Evolutionary conservation across 2,797 vertebrate species (phyloP).

Genomic region (Manis crassicaudata): DNA sequence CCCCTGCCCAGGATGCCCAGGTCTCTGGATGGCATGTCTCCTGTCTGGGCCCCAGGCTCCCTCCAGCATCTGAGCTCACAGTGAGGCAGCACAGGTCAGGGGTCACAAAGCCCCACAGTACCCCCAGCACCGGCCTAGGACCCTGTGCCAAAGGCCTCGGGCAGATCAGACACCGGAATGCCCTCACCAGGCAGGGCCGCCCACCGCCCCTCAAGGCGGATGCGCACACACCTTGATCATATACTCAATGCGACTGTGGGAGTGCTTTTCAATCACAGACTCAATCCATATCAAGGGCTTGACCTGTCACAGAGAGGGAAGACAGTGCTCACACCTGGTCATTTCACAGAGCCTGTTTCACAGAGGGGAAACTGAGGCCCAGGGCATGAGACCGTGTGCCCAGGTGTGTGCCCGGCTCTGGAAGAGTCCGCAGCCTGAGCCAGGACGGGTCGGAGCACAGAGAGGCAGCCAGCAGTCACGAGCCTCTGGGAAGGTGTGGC

Average conservation of each 20-base stretch:
- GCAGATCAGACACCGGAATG: neutral
- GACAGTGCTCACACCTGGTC: accelerated
- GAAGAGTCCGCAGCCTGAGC: neutral
- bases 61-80: neutral
- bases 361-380: neutral
- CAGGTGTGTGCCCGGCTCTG: neutral
- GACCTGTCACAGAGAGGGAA: constrained; percentile 86
- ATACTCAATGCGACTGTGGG: constrained; percentile 99
- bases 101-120: neutral
- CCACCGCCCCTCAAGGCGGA: accelerated
- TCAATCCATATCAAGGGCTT: constrained; percentile 99
- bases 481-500: neutral
- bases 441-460: neutral
- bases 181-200: accelerated
- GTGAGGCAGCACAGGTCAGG: no score
- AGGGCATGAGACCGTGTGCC: neutral
- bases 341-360: neutral
- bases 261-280: constrained; percentile 99
- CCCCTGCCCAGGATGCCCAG: no score
- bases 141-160: neutral
- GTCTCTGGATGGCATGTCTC: no score
- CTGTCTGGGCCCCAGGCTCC: no score
- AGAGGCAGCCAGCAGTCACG: neutral
- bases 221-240: constrained; percentile 95
- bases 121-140: neutral